Evolutionary conservation across 1,140 invertebrate species (phyloP).

Genomic region (Ladona fulva): DNA sequence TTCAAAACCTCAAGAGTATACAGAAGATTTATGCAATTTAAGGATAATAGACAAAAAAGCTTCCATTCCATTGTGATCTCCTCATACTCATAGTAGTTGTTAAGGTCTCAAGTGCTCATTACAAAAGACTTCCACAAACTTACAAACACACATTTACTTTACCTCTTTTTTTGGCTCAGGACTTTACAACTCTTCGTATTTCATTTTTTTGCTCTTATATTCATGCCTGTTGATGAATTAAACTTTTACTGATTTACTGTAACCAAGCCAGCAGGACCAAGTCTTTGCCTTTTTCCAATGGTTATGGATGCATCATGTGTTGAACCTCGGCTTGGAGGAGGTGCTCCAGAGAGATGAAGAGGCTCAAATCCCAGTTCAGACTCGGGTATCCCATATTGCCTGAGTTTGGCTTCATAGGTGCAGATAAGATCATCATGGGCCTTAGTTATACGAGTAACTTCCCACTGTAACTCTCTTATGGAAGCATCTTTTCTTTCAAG

Average conservation of each 20-base stretch:
- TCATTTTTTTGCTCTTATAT: too few relatives aligned
- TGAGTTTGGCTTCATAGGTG: conserved; percentile 65
- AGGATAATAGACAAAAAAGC: too few relatives aligned
- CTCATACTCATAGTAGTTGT: too few relatives aligned
- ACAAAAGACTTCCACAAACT: too few relatives aligned
- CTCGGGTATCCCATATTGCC: conserved; percentile 58
- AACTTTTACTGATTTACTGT: conserved; percentile 29
- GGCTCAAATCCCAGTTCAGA: conserved; percentile 56
- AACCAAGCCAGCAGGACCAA: conserved; percentile 34
- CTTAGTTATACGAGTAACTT: conserved; percentile 68
- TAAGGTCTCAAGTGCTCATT: too few relatives aligned
- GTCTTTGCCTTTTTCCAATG: conserved; percentile 28
- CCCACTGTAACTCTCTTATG: conserved; percentile 72
- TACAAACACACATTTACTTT: too few relatives aligned
- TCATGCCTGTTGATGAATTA: too few relatives aligned
- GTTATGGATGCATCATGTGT: background rate
- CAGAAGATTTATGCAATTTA: too few relatives aligned
- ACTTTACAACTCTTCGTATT: too few relatives aligned
- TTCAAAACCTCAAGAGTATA: too few relatives aligned
- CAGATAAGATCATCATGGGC: conserved; percentile 70
- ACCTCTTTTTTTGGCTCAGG: too few relatives aligned
- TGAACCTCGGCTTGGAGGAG: conserved; percentile 17
- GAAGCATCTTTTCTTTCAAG: conserved; percentile 66
- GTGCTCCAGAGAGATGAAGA: conserved; percentile 36
- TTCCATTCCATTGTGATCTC: too few relatives aligned